These are phyloP conservation scores for Leptopterna dolabrata DNA, from an alignment of 2,888 invertebrate genomes.

Conservation along the genomic window DNA sequence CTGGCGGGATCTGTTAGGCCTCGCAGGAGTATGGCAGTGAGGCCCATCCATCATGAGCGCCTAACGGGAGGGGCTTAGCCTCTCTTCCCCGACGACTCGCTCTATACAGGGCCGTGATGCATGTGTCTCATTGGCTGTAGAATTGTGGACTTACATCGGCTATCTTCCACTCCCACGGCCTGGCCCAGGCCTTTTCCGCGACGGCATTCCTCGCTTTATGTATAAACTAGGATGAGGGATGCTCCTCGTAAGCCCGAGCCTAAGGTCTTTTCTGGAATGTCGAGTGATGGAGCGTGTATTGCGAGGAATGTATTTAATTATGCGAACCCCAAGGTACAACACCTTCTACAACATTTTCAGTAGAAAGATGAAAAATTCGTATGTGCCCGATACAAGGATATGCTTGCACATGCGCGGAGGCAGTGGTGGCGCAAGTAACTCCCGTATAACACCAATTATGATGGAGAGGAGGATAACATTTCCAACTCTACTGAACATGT, in stretches of 20 bases:
- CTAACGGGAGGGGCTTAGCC: slow-evolving; percentile 6
- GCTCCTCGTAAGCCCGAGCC: background rate
- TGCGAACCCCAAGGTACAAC: too few relatives aligned
- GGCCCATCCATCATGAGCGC: slow-evolving; percentile 19
- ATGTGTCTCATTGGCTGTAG: slow-evolving; percentile 45
- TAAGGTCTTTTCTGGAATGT: background rate
- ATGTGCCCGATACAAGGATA: too few relatives aligned
- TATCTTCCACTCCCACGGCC: background rate
- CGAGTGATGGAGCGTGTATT: background rate
- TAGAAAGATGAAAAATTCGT: too few relatives aligned
- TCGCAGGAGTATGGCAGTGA: background rate
- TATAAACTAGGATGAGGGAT: background rate
- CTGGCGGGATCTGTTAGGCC: background rate
- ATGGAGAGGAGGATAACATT: too few relatives aligned
- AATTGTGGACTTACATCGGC: slow-evolving; percentile 31
- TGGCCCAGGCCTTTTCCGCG: background rate
- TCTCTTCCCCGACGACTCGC: background rate
- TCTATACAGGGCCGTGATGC: slow-evolving; percentile 32
- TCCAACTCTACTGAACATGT: too few relatives aligned
- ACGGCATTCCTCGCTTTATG: background rate
- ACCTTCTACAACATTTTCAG: too few relatives aligned
- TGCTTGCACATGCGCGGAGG: too few relatives aligned
- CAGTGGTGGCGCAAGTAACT: too few relatives aligned
- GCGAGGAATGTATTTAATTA: too few relatives aligned
- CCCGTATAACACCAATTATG: too few relatives aligned